Evolutionary conservation across 2,888 invertebrate genomes (phyloP), one percentile per base, ranked within the genome.

Genomic region (Pseudolycoriella hygida): DNA sequence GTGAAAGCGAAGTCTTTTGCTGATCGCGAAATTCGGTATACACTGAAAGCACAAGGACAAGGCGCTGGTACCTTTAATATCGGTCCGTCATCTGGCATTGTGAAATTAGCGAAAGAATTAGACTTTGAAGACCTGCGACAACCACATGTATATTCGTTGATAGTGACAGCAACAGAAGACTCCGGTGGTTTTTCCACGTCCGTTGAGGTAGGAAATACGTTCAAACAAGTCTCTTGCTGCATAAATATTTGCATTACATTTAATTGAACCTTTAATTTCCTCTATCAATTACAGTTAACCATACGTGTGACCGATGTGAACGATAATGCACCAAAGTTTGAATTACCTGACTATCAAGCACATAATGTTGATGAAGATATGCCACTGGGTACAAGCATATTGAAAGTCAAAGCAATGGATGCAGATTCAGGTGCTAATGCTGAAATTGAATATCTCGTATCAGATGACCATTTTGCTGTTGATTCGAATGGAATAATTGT

Each of bases 1-100:
- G 89, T 97, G 51, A 90, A 93, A 69, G 96, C 96, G 3, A 93
- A 93, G 65, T 92, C 94, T 1, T 97, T 97, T 60, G 94, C 94
- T 50, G 92, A 93, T 65, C 80, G 92, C 46, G 90, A 92, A 65
- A 92, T 94, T 54, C 81, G 90, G n/a, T 96, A 93, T 67, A 90
- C 92, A 0, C 67, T 96, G 50, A 88, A 90, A 61, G 92, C 94
- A 0, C 87, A 90, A 63, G 89, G 89, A 4, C 90, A 88, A 65
- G 90, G 90, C 10, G 88, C 89, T 8, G 92, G 92, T 41, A 92
- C 92, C 10, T 94, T 94, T 66, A 92, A 90, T 65, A 93, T 94
- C 57, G 90, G 90, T 0, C 86, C 89, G 2, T 85, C 87, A 17
- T 88, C 89, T 31, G 94, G 96, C 46, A 88, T 93, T 55, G 92